A percentile compares a stretch with the other conserved stretches of the same genome.
phyloP scores from a whole-genome alignment of 2,113 vertebrate species.

The Aptenodytes patagonicus region DNA sequence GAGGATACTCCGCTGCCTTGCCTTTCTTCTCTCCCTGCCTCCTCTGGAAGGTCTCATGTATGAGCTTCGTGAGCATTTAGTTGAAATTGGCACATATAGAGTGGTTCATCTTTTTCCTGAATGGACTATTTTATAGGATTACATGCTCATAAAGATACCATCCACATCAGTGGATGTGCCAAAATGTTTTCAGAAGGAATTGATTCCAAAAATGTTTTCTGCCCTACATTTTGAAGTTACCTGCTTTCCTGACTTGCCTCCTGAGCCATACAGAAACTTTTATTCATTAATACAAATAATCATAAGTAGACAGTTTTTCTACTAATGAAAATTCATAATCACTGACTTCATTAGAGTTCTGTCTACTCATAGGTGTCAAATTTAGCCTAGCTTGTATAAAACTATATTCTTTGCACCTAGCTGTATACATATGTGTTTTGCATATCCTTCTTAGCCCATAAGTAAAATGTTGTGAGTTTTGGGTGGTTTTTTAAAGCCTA shows the following conservation, averaged over 20 bases:
- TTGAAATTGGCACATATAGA: not conserved
- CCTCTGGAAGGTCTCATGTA: not conserved
- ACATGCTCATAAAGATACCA: not conserved
- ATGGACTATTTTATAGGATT: not conserved
- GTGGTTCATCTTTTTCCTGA: not conserved
- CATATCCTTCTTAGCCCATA: not conserved
- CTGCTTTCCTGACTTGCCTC: not conserved
- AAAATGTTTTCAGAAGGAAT: not conserved
- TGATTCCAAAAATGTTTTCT: not conserved
- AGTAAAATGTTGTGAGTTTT: not conserved
- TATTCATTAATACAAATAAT: not conserved
- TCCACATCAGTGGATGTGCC: not conserved
- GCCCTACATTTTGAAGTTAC: not conserved
- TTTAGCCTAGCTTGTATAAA: not conserved
- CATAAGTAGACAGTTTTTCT: not conserved
- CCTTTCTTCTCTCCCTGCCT: not conserved
- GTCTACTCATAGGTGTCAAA: not conserved
- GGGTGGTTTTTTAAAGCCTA: not conserved
- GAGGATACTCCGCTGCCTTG: not conserved
- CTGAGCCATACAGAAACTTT: not conserved
- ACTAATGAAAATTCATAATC: not conserved
- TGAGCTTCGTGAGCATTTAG: not conserved
- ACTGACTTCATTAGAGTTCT: not conserved
- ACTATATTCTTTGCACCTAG: not conserved
- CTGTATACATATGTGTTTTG: not conserved